Percentiles rank a stretch among this genome's conserved stretches.
phyloP scores from a whole-genome alignment of 23 tunicate species.

The Diplosoma virens region DNA sequence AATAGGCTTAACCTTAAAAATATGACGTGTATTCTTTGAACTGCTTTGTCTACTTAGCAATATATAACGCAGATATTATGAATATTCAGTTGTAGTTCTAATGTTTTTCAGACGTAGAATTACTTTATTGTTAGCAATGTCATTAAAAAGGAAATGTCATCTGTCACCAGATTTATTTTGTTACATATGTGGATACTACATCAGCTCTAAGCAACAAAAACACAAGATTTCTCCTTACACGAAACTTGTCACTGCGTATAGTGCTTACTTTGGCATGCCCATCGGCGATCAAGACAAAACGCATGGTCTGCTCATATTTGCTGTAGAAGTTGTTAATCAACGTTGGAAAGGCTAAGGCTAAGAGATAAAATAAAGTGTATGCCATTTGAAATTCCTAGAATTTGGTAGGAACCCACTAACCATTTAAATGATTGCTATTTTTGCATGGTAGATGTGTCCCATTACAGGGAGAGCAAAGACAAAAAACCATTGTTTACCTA shows the following conservation, averaged over 20 bases:
- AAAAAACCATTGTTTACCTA: not conserved
- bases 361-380: slow-evolving; percentile 4
- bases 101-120: slow-evolving; percentile 4
- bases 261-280: slow-evolving; percentile 28
- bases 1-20: not conserved
- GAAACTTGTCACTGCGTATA: slow-evolving; percentile 20
- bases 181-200: slow-evolving; percentile 2
- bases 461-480: slow-evolving; percentile 5
- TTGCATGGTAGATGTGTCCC: slow-evolving; percentile 30
- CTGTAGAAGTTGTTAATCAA: slow-evolving; percentile 15
- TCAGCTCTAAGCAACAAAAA: not conserved
- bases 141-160: slow-evolving; percentile 9
- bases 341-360: too few species aligned
- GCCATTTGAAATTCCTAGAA: slow-evolving; percentile 17
- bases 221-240: not conserved
- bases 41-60: slow-evolving; percentile 1
- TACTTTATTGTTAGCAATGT: not conserved
- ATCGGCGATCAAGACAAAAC: slow-evolving; percentile 21
- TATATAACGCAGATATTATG: not conserved
- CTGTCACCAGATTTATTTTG: slow-evolving; percentile 22
- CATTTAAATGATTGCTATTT: slow-evolving; percentile 23
- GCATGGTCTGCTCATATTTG: slow-evolving; percentile 21
- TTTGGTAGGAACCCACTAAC: slow-evolving; percentile 25
- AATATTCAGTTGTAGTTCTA: not conserved
- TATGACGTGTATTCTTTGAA: not conserved